These are phyloP conservation scores for Ostrea edulis DNA, from an alignment of 1,140 invertebrate genomes.

Conservation along the genomic window DNA sequence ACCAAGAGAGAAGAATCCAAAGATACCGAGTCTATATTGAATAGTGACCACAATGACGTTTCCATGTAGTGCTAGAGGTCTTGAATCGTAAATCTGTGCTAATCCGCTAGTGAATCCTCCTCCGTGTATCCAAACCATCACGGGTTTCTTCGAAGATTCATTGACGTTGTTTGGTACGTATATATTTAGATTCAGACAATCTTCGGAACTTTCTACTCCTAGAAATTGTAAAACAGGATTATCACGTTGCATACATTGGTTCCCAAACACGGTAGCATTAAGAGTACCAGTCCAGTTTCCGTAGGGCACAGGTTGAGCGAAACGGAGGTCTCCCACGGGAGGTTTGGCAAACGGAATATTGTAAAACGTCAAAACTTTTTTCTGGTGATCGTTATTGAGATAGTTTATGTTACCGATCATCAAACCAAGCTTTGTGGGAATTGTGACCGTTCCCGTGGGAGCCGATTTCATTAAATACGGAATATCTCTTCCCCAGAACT, in stretches of 20 bases:
- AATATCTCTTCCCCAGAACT: slow-evolving; percentile 42
- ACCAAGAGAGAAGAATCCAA: slow-evolving; percentile 87
- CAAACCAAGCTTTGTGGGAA: neutral
- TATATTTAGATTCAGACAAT: slow-evolving; percentile 96
- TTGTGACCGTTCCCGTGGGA: neutral
- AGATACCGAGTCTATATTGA: slow-evolving; percentile 88
- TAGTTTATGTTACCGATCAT: neutral
- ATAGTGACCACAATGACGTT: slow-evolving; percentile 89
- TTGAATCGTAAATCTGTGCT: slow-evolving; percentile 93
- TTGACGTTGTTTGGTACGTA: slow-evolving; percentile 83
- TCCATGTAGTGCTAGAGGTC: slow-evolving; percentile 83
- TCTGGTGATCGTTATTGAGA: neutral
- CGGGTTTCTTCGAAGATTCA: slow-evolving; percentile 78
- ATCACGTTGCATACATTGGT: neutral
- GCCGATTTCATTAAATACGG: slow-evolving; percentile 22
- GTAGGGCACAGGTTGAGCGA: slow-evolving; percentile 89
- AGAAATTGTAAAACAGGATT: neutral
- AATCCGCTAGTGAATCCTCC: slow-evolving; percentile 95
- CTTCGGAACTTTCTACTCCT: slow-evolving; percentile 82
- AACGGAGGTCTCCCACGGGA: slow-evolving; percentile 89
- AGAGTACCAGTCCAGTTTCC: slow-evolving; percentile 1
- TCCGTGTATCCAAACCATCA: slow-evolving; percentile 97
- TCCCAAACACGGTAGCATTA: neutral
- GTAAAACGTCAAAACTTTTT: slow-evolving; percentile 83
- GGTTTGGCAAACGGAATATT: slow-evolving; percentile 96